Evolutionary conservation across 92 coral and sea anemone species (phyloP).

Genomic region (Pocillopora meandrina): DNA sequence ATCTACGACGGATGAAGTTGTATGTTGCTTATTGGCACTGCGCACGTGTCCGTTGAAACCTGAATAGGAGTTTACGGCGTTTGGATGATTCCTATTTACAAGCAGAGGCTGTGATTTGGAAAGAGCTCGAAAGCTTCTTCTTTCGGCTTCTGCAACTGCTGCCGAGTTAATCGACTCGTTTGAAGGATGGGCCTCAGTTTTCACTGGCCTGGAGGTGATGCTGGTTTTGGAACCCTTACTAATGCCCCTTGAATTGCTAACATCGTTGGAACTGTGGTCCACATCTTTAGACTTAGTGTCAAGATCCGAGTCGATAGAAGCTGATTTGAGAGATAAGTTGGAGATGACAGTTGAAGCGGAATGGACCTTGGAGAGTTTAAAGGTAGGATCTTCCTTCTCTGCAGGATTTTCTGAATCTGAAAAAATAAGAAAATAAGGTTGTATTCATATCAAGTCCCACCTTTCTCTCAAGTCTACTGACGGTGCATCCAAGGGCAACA

Average conservation of each 20-base stretch:
- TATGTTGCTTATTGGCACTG: neutral
- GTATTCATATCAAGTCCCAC: too few species aligned
- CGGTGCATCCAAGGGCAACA: too few species aligned
- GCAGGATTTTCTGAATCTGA: conserved; percentile 77
- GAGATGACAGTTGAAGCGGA: conserved; percentile 85
- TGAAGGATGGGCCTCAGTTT: conserved; percentile 39
- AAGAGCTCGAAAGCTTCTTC: conserved; percentile 15
- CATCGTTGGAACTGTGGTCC: conserved; percentile 56
- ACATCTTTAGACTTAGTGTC: conserved; percentile 66
- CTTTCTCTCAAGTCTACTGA: too few species aligned
- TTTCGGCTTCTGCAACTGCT: conserved; percentile 32
- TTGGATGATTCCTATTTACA: conserved; percentile 4
- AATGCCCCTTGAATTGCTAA: conserved; percentile 49
- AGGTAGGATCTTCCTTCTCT: conserved; percentile 69
- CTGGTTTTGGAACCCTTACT: conserved; percentile 50
- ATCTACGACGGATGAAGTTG: conserved; percentile 58
- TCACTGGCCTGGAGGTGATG: conserved; percentile 32
- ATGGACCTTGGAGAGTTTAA: conserved; percentile 76
- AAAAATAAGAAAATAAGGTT: neutral
- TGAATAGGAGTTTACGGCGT: neutral
- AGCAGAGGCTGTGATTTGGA: conserved; percentile 30
- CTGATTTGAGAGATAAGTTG: conserved; percentile 73
- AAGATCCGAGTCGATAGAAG: conserved; percentile 79
- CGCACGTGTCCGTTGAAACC: conserved; percentile 37
- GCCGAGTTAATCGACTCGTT: conserved; percentile 12